Evolutionary conservation across 2,113 vertebrate genomes (phyloP), one percentile per base, ranked within the genome.

Genomic region (Acrocephalus kingi): DNA sequence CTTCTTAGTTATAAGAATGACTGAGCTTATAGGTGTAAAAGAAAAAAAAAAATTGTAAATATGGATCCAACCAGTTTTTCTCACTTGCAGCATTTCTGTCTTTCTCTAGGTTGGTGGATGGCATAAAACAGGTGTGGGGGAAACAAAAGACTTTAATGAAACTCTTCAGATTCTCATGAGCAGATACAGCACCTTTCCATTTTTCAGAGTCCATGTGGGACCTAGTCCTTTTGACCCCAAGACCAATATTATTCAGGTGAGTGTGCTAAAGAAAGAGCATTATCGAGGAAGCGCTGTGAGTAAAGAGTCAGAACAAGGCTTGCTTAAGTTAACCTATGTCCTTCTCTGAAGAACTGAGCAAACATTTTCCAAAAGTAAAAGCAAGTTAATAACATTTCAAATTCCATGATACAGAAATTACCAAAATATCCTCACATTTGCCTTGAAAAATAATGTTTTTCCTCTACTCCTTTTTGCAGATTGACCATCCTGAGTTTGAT

Each of bases 401-500:
- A 51, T 63, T 43, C 9, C 45, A 14, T 82, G 33, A 30, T 27
- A 49, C 3, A 62, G 33, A 82, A 74, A 59, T 48, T 75, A 68
- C 19, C 9, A 82, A 54, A 85, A 45, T 45, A 56, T 25, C 22
- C 39, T 78, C n/a, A 27, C 6, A 23, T 75, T 81, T 46, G 37
- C 33, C 37, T 46, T 37, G 20, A 55, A 58, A 59, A 81, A 45
- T 13, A 84, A 19, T n/a, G 33, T 76, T 92, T 96, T 89, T 95
- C 37, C 43, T 97, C 93, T 77, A 81, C 83, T 96, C 83, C 56
- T 95, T 89, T 92, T 92, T 93, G 94, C 97, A 99, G 99, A 99
- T 99, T 96, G 99, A 99, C 94, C 98, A 99, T 94, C 99, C 99
- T 45, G 98, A 99, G 49, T 98, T 99, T 95, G 98, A 98, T 41